These are phyloP conservation scores for Choreutis nemorana DNA, from an alignment of 2,888 invertebrate genomes.

Conservation along the genomic window DNA sequence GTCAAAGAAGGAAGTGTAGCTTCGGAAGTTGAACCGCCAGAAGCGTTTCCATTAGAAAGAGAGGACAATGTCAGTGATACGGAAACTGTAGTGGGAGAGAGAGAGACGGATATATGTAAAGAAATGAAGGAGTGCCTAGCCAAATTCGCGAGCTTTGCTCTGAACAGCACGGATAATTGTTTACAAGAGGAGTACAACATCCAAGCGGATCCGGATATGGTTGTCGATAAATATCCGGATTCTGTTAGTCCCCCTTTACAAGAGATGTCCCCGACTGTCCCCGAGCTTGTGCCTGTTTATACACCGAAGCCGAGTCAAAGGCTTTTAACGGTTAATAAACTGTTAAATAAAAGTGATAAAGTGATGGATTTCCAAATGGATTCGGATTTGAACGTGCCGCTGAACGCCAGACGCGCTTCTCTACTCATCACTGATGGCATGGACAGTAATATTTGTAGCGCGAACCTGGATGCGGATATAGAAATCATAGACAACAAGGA, in stretches of 20 bases:
- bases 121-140: conserved; percentile 53
- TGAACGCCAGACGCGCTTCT: conserved; percentile 31
- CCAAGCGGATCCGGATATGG: conserved; percentile 10
- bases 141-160: conserved; percentile 44
- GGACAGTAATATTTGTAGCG: conserved; percentile 14
- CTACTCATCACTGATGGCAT: conserved; percentile 23
- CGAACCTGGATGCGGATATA: conserved; percentile 11
- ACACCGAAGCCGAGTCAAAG: conserved; percentile 38
- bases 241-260: conserved; percentile 52
- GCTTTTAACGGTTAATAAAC: conserved; percentile 35
- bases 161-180: conserved; percentile 22
- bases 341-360: conserved; percentile 23
- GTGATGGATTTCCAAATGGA: conserved; percentile 21
- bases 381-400: conserved; percentile 30
- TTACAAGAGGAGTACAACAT: conserved; percentile 17
- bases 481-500: conserved; percentile 22
- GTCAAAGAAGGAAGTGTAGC: conserved; percentile 14
- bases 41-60: conserved; percentile 40
- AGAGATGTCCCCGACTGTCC: conserved; percentile 45
- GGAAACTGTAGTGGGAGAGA: conserved; percentile 40
- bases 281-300: conserved; percentile 37
- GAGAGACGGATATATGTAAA: conserved; percentile 25
- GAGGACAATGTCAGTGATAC: conserved; percentile 40
- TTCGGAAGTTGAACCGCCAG: conserved; percentile 38
- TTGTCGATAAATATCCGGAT: conserved; percentile 36